Conservation (phyloP, 1,140 invertebrate species). For the Tribolium madens region DNA sequence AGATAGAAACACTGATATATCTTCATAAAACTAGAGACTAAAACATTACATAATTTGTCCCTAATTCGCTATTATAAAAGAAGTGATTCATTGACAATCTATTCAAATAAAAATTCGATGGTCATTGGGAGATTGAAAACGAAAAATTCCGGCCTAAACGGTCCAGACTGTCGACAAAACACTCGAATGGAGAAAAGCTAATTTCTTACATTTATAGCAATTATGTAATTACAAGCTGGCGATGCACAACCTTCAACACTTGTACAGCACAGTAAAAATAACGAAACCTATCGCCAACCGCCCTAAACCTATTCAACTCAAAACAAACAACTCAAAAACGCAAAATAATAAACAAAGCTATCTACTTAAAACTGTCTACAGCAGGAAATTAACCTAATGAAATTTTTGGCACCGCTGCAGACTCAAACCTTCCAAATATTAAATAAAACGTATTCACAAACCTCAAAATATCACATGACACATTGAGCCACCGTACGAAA, state of each 20-base stretch:
- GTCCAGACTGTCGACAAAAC: slow-evolving; percentile 45
- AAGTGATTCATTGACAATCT: slow-evolving; percentile 33
- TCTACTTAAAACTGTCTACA: slow-evolving; percentile 49
- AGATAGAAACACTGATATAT: slow-evolving; percentile 59
- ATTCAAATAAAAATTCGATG: slow-evolving; percentile 27
- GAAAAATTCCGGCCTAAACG: slow-evolving; percentile 22
- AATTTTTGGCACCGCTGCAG: slow-evolving; percentile 61
- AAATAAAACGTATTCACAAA: slow-evolving; percentile 62
- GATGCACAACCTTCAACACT: slow-evolving; percentile 62
- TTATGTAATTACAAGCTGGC: slow-evolving; percentile 57
- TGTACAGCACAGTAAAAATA: slow-evolving; percentile 54
- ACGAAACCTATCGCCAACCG: slow-evolving; percentile 52
- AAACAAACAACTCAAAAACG: slow-evolving; percentile 56
- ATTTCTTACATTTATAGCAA: slow-evolving; percentile 46
- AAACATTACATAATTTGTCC: slow-evolving; percentile 41
- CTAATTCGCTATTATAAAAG: slow-evolving; percentile 27
- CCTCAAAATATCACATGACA: slow-evolving; percentile 67
- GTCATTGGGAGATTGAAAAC: slow-evolving; percentile 11
- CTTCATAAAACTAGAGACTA: slow-evolving; percentile 47
- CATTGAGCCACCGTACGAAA: slow-evolving; percentile 63
- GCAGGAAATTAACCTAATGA: slow-evolving; percentile 40
- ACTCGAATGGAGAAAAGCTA: slow-evolving; percentile 43
- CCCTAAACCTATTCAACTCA: slow-evolving; percentile 54
- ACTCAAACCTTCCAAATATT: slow-evolving; percentile 47
- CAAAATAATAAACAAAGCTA: slow-evolving; percentile 57